phyloP scores from a whole-genome alignment of 1,140 invertebrate species.

The Pantala flavescens region DNA sequence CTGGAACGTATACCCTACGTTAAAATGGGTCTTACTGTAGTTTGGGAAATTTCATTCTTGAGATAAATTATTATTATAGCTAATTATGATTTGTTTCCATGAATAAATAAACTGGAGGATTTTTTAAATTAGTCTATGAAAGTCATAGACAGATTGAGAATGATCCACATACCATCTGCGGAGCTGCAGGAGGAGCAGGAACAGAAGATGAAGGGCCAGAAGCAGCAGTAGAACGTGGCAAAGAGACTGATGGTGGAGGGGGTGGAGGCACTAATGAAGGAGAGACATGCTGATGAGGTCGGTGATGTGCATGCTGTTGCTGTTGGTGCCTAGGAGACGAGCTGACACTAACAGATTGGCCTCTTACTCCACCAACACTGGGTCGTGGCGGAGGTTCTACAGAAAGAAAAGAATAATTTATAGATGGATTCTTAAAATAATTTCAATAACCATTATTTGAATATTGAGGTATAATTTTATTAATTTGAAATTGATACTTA shows the following conservation, averaged over 20 bases:
- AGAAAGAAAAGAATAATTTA: neutral
- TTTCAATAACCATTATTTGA: too few species aligned
- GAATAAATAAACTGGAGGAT: too few species aligned
- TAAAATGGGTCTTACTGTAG: too few species aligned
- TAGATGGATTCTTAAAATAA: too few species aligned
- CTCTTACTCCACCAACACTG: neutral
- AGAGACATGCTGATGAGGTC: neutral
- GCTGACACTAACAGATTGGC: neutral
- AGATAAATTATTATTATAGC: too few species aligned
- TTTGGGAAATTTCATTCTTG: too few species aligned
- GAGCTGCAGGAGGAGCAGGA: neutral
- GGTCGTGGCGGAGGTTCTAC: neutral
- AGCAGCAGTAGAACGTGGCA: neutral
- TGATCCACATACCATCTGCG: neutral
- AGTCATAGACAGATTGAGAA: too few species aligned
- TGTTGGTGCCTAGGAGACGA: neutral
- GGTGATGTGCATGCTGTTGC: neutral
- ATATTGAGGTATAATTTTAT: neutral
- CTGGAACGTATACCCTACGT: too few species aligned
- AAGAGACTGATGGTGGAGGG: neutral
- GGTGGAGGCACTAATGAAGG: neutral
- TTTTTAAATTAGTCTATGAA: too few species aligned
- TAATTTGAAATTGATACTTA: constrained; percentile 25
- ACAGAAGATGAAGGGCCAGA: neutral
- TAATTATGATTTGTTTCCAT: too few species aligned